Percentiles rank a stretch among this genome's conserved stretches.
Conservation (phyloP, 2,113 vertebrate genomes). For the Indri indri region DNA sequence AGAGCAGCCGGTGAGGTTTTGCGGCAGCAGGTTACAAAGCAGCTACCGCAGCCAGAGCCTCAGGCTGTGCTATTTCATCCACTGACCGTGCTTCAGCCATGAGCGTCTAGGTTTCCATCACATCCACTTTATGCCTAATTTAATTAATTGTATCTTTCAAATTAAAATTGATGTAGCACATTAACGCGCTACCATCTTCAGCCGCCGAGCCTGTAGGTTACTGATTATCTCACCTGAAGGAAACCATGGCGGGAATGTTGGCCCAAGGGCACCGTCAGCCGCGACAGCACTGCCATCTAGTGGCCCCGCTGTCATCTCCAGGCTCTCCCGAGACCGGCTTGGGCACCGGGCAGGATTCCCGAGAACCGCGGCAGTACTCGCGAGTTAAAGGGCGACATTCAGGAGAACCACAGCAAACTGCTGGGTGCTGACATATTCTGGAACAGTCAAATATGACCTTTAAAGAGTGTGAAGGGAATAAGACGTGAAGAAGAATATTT, state of each 20-base stretch:
- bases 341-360: not conserved
- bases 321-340: not conserved
- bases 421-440: accelerated
- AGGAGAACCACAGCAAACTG: accelerated
- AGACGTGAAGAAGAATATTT: accelerated
- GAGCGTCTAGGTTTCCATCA: not conserved
- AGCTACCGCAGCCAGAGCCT: accelerated
- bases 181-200: not conserved
- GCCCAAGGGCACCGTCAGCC: not conserved
- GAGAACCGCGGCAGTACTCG: too few relatives aligned
- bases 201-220: not conserved
- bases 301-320: not conserved
- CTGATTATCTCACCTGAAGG: not conserved
- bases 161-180: not conserved
- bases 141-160: not conserved
- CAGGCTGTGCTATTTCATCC: accelerated
- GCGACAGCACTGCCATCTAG: constrained; percentile 43
- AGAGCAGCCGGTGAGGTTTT: accelerated
- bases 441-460: accelerated
- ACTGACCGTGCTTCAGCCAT: accelerated
- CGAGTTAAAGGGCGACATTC: not conserved
- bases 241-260: not conserved
- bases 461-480: accelerated
- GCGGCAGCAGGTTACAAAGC: not conserved
- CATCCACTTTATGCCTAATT: not conserved